Evolutionary conservation across 2,113 vertebrate genomes (phyloP), one percentile per base, ranked within the genome.

Genomic region (Hystrix brachyura): DNA sequence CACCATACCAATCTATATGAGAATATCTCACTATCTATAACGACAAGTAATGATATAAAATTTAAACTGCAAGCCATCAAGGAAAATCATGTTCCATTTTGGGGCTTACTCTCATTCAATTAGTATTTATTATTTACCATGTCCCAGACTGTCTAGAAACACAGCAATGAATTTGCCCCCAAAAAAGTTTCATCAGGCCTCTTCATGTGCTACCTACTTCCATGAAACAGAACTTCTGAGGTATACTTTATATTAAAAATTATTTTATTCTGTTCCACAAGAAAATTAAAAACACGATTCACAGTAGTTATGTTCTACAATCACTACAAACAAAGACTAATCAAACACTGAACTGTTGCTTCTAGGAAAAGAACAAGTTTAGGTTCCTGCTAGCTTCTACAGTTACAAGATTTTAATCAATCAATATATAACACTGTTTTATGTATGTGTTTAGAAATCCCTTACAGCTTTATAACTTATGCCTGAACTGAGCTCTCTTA

Each of bases 331-430:
- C 7, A 87, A 79, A 80, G 60, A 95, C 90, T 7, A 43, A 67
- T 38, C 34, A 12, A 82, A 82, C 38, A 79, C 10, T 59, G 15
- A 93, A 69, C 29, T 29, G 78, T 0, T 51, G 55, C 53, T 94
- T 76, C 46, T 76, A 93, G 25, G 25, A 46, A 96, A 95, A 94
- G 81, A 60, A 95, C 12, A 91, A n/a, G 25, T 34, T 21, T 89
- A 89, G 12, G 81, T 13, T 83, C 74, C 65, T 72, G 53, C 53
- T 81, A 71, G 48, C 11, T 29, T 55, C 74, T 78, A n/a, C 87
- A 9, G 62, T 79, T 83, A 88, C 9, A 91, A 83, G 32, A 90
- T 64, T 89, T 86, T 82, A n/a, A 92, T 46, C 76, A 87, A 86
- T 93, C 87, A 78, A 83, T 60, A 76, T 2, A 86, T 12, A 87